Evolutionary conservation across 1,140 invertebrate species (phyloP), one percentile per base, ranked within the genome.

Genomic region (Drosophila kikkawai): DNA sequence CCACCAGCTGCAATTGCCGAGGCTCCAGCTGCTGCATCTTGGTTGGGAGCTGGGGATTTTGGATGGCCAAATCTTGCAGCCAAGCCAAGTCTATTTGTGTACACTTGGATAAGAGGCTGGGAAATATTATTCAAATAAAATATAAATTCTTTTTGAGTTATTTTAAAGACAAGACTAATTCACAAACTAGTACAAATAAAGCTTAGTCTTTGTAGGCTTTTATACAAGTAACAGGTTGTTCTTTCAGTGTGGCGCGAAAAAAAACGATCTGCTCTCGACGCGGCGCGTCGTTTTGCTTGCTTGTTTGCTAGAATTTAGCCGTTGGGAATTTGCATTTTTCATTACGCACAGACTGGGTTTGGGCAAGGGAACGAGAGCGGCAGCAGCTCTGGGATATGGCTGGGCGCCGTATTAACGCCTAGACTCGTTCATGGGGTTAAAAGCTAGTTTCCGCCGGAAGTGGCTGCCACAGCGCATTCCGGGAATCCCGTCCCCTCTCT

Each of bases 311-410:
- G 86, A 90, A 90, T 91, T 90, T 90, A 82, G 86, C 86, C 86
- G 76, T 65, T 91, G 86, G 86, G 86, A 90, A 90, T 90, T 90
- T 90, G 86, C 86, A 90, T 90, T 90, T 90, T 90, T 90, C 86
- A 90, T 90, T 90, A 91, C 86, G 82, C 79, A 79, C 63, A 55
- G 76, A 67, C 63, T 39, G 39, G 61, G 65, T 19, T 41, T 39
- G 37, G 57, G 45, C 17, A 9, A 32, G 58, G 29, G 44, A 15
- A 5, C n/a, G n/a, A 17, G 44, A 9, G 22, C 15, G 29, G 53
- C 63, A 58, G 48, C 59, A 59, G 60, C 68, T 63, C 73, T 48
- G 47, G 56, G 47, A 42, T 17, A 55, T 69, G 59, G 57, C 67
- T 57, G 78, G 70, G 85, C 85, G 81, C 75, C 79, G 79, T 91